A percentile compares a stretch with the other conserved stretches of the same genome.
These are phyloP conservation scores for Silurus asotus DNA, from an alignment of 2,113 vertebrate genomes.

Conservation along the genomic window DNA sequence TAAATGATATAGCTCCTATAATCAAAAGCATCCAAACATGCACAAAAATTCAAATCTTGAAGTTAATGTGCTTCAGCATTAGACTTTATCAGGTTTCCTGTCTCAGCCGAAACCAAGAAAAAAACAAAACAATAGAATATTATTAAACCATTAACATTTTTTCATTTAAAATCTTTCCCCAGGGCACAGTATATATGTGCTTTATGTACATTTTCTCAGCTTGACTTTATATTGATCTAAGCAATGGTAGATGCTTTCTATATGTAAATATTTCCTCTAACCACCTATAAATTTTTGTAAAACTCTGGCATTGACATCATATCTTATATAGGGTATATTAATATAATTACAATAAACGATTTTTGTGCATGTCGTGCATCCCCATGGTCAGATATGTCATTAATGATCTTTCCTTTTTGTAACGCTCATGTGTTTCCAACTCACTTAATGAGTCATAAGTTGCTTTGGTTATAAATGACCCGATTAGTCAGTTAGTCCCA, in stretches of 20 bases:
- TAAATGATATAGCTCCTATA: too few species aligned
- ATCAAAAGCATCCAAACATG: too few species aligned
- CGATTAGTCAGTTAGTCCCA: conserved; percentile 12
- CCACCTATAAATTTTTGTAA: neutral
- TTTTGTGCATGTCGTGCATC: neutral
- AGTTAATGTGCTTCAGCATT: too few species aligned
- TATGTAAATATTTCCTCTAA: neutral
- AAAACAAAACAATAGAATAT: neutral
- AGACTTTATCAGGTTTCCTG: too few species aligned
- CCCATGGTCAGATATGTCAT: neutral
- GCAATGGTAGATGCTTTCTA: neutral
- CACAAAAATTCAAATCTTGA: too few species aligned
- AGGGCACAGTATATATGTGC: neutral
- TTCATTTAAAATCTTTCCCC: neutral
- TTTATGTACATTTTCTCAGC: neutral
- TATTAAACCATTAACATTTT: neutral
- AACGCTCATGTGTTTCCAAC: neutral
- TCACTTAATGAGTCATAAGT: conserved; percentile 19
- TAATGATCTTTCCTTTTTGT: neutral
- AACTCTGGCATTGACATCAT: neutral
- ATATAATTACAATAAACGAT: neutral
- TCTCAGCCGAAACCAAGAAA: too few species aligned
- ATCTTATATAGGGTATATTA: neutral
- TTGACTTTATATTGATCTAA: neutral
- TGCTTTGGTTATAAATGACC: conserved; percentile 26